Evolutionary conservation across 2,888 invertebrate species (phyloP), one percentile per base, ranked within the genome.

Genomic region (Parasteatoda lunata): DNA sequence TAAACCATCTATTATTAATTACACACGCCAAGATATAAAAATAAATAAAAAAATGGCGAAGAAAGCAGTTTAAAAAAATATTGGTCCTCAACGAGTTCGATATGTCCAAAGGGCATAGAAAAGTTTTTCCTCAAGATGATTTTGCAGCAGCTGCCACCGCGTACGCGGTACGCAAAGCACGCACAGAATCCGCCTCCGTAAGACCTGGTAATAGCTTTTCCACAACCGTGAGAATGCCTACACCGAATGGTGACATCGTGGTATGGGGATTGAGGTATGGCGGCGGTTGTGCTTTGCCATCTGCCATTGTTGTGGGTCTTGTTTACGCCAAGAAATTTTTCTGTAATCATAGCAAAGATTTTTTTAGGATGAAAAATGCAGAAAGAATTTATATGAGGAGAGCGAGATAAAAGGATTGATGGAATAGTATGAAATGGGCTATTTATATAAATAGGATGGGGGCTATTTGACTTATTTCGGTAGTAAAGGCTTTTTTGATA

Each of bases 141-240:
- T 49, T 13, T 13, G 11, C 68, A 72, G 15, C 80, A 79, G 70
- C 64, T 54, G 76, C 54, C 52, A 65, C 11, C 11, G 54, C 15
- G 79, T 15, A 13, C 9, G 70, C 54, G 75, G 81, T 52, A 82
- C 75, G 75, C 81, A 45, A 76, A 45, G 59, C 82, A 75, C 75
- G 75, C 69, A 76, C 82, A 59, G 15, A 68, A 68, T 68, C 45
- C 59, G 76, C 76, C 76, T 69, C 82, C 70, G 71, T 71, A 71
- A 71, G 71, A 64, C 3, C 52, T 68, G 76, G 59, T 82, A 82
- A 82, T 82, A 15, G 82, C 65, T 51, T 71, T 76, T 45, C 45
- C 64, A 72, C 83, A 66, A 83, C 77, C 83, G 83, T 83, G 83
- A 72, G 83, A 83, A 83, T 76, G 59, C 30, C 30, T 30, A 30